Percentiles rank a stretch among this genome's conserved stretches.
Evolutionary conservation across 1,140 invertebrate genomes (phyloP).

Genomic region (Pteromalus puparum): DNA sequence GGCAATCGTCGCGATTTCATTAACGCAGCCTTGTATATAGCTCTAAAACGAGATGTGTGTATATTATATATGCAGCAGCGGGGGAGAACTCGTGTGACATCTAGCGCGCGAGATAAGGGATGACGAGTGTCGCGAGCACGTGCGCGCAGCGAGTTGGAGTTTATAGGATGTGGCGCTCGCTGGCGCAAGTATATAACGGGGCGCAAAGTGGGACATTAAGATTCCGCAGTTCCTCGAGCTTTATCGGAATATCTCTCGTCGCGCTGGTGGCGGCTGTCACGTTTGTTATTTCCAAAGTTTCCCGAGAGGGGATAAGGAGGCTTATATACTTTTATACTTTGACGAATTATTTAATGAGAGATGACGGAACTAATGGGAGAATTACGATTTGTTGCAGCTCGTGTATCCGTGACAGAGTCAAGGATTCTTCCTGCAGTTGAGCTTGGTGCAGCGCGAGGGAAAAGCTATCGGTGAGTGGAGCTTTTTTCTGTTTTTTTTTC

Average conservation of each 20-base stretch:
- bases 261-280: no score
- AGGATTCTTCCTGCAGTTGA: not conserved
- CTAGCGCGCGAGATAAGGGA: not conserved
- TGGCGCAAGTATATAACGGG: not conserved
- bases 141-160: not conserved
- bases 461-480: not conserved
- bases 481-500: no score
- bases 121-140: conserved; percentile 1
- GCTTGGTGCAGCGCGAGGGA: no score
- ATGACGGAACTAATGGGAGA: no score
- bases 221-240: conserved; percentile 34
- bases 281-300: no score
- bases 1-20: conserved; percentile 52
- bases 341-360: no score
- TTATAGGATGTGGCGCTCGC: not conserved
- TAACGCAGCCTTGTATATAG: conserved; percentile 12
- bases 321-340: no score
- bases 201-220: conserved; percentile 50
- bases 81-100: not conserved
- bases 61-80: not conserved
- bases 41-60: not conserved
- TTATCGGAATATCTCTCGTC: no score
- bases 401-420: not conserved
- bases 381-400: not conserved
- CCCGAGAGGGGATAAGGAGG: not conserved